These are phyloP conservation scores for Lonchura striata DNA, from an alignment of 2,113 vertebrate species.

Conservation along the genomic window DNA sequence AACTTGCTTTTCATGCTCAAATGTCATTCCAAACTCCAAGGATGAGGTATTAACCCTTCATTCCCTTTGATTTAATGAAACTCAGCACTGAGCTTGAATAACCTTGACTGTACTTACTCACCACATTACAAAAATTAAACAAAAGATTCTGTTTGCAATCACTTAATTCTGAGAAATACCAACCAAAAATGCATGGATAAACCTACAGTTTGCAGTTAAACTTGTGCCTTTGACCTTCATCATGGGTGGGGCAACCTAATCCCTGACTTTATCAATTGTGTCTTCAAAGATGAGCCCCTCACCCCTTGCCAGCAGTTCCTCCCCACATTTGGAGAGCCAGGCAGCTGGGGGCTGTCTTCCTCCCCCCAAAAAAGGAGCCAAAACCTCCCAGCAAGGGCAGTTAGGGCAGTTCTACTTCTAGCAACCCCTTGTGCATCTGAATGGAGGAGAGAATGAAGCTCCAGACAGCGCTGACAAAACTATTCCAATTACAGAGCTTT, in stretches of 20 bases:
- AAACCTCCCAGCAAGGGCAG: background rate
- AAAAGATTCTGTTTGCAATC: background rate
- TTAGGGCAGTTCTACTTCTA: background rate
- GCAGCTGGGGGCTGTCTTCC: rapidly evolving
- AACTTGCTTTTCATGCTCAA: conserved; percentile 29
- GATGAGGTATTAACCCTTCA: conserved; percentile 36
- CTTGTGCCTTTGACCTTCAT: background rate
- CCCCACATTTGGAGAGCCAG: background rate
- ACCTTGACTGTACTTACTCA: background rate
- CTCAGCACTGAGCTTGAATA: background rate
- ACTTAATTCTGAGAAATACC: background rate
- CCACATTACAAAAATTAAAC: background rate
- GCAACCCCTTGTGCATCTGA: background rate
- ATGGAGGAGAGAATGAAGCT: background rate
- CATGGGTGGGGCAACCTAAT: background rate
- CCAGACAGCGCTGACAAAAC: background rate
- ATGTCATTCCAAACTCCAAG: conserved; percentile 11
- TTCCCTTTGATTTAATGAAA: background rate
- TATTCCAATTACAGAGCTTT: background rate
- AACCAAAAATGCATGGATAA: background rate
- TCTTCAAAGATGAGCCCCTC: background rate
- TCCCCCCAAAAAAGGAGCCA: background rate
- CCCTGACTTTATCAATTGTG: background rate
- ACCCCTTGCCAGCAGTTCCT: background rate
- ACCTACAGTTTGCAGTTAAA: background rate